These are phyloP conservation scores for Betta splendens DNA, from an alignment of 2,797 vertebrate genomes.

Conservation along the genomic window DNA sequence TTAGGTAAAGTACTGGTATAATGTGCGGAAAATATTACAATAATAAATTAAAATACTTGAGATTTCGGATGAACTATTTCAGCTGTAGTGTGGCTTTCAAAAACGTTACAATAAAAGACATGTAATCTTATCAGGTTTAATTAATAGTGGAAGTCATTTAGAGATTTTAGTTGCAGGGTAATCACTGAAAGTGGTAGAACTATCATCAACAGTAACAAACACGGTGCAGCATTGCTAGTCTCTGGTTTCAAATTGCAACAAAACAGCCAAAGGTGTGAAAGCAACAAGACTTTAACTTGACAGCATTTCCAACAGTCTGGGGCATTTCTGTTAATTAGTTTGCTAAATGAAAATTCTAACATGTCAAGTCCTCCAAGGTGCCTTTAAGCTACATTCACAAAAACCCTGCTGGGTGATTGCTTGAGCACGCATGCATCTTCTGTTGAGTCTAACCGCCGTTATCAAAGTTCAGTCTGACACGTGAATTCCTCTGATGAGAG, in stretches of 20 bases:
- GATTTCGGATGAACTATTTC: too few species aligned
- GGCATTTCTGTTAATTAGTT: not conserved
- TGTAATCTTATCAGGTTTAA: not conserved
- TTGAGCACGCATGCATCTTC: not conserved
- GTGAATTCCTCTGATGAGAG: not conserved
- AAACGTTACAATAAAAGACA: not conserved
- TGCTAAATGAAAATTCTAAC: not conserved
- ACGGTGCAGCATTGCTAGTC: not conserved
- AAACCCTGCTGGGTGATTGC: not conserved
- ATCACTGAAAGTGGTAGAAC: not conserved
- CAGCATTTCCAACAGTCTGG: not conserved
- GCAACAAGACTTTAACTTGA: not conserved
- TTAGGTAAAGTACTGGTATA: too few species aligned
- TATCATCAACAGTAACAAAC: not conserved
- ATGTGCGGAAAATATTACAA: too few species aligned
- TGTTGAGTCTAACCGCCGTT: constrained; percentile 18
- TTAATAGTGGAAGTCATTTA: not conserved
- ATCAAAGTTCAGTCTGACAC: constrained; percentile 14
- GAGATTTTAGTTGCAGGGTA: too few species aligned
- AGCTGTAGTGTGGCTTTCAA: too few species aligned
- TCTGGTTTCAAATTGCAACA: not conserved
- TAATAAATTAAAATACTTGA: too few species aligned
- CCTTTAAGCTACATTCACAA: not conserved
- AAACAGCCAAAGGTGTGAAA: not conserved
- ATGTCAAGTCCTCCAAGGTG: not conserved